Evolutionary conservation across 1,140 invertebrate species (phyloP).

Genomic region (Zeugodacus cucurbitae): DNA sequence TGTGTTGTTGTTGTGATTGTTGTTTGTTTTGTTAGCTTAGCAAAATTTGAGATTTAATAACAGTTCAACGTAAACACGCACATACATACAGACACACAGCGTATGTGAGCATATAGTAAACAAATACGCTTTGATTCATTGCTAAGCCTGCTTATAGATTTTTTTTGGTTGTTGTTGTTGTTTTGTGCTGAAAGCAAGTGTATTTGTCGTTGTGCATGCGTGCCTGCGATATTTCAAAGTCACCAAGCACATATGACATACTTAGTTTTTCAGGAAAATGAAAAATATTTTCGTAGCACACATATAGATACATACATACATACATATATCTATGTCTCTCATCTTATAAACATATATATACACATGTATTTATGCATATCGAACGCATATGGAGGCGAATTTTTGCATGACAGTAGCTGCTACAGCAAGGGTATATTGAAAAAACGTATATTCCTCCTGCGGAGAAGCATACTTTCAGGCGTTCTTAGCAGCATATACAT

Average conservation of each 20-base stretch:
- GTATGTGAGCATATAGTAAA: too few relatives aligned
- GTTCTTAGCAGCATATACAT: too few relatives aligned
- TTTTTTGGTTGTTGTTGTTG: neutral
- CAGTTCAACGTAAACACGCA: neutral
- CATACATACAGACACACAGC: neutral
- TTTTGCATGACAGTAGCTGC: neutral
- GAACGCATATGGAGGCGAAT: neutral
- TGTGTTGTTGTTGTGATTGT: neutral
- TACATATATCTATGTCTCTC: neutral
- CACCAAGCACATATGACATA: neutral
- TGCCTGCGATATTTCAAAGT: neutral
- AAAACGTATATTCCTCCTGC: neutral
- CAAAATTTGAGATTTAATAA: conserved; percentile 15
- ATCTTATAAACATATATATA: neutral
- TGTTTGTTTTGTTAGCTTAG: neutral
- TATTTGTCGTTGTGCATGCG: neutral
- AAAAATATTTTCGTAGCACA: neutral
- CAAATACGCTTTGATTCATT: too few relatives aligned
- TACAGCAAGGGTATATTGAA: neutral
- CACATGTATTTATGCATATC: neutral
- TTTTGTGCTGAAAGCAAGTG: neutral
- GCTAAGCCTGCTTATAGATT: neutral
- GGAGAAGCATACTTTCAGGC: neutral
- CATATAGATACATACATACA: neutral
- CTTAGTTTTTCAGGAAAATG: neutral